Evolutionary conservation across 1,140 invertebrate species (phyloP).

Genomic region (Drepana arcuata): DNA sequence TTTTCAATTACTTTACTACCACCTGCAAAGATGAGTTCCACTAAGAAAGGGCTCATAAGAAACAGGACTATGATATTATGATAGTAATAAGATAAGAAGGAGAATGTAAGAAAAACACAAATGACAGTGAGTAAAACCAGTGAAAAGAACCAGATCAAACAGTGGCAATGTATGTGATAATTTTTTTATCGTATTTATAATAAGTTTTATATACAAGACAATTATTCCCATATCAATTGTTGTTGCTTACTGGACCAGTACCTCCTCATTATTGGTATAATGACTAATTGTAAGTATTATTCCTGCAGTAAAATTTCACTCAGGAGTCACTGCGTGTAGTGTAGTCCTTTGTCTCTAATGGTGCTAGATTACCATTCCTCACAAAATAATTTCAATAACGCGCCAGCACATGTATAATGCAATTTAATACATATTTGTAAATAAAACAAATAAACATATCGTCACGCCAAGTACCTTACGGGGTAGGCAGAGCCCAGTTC

Average conservation of each 20-base stretch:
- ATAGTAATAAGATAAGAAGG: too few species aligned
- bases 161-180: background rate
- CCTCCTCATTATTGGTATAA: background rate
- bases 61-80: too few species aligned
- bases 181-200: too few species aligned
- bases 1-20: constrained; percentile 34
- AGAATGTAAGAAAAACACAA: too few species aligned
- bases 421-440: background rate
- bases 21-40: constrained; percentile 14
- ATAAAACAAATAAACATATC: background rate
- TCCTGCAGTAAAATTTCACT: too few species aligned
- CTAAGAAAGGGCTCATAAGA: too few species aligned
- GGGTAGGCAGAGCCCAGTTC: too few species aligned
- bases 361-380: too few species aligned
- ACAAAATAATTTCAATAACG: background rate
- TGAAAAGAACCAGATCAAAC: background rate
- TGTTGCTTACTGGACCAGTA: background rate
- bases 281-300: background rate
- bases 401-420: background rate
- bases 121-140: background rate
- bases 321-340: too few species aligned
- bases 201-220: too few species aligned
- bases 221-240: too few species aligned
- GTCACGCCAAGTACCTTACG: background rate
- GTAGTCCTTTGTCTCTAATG: too few species aligned